Evolutionary conservation across 2,113 vertebrate species (phyloP).

Genomic region (Stigmatopora argus): DNA sequence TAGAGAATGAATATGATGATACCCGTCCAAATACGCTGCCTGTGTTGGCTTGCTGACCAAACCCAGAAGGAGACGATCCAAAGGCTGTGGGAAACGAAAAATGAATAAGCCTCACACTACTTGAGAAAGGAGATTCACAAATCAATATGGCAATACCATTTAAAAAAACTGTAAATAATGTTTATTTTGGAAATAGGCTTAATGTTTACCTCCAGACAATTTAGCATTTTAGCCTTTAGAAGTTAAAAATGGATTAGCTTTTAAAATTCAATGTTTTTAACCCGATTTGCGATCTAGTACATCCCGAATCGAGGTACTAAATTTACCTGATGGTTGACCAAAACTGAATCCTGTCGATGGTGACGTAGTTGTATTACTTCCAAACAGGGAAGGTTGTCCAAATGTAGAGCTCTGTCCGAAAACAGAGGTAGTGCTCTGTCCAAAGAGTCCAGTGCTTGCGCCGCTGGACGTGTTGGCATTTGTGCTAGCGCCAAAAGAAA

Average conservation of each 20-base stretch:
- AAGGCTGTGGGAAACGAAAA: constrained; percentile 63
- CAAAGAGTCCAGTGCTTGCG: constrained; percentile 70
- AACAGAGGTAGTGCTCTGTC: constrained; percentile 69
- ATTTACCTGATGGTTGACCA: constrained; percentile 80
- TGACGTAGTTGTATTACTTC: constrained; percentile 75
- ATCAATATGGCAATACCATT: no score
- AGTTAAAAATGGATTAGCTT: no score
- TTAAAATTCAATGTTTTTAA: no score
- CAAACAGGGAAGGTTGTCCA: constrained; percentile 79
- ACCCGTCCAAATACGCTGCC: constrained; percentile 89
- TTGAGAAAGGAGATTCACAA: no score
- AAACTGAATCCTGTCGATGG: constrained; percentile 84
- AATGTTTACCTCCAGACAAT: no score
- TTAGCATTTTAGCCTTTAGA: no score
- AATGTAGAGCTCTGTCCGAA: constrained; percentile 84
- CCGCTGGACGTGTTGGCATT: constrained; percentile 66
- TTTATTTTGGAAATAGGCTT: no score
- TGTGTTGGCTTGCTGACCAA: constrained; percentile 77
- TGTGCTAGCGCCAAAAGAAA: constrained; percentile 77
- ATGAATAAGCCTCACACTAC: background rate
- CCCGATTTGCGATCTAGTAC: no score
- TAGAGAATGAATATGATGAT: constrained; percentile 19
- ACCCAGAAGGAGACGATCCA: constrained; percentile 77
- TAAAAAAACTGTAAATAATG: no score
- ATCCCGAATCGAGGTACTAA: background rate